These are phyloP conservation scores for Lepilemur ruficaudatus DNA, from an alignment of 2,797 vertebrate genomes.

Conservation along the genomic window DNA sequence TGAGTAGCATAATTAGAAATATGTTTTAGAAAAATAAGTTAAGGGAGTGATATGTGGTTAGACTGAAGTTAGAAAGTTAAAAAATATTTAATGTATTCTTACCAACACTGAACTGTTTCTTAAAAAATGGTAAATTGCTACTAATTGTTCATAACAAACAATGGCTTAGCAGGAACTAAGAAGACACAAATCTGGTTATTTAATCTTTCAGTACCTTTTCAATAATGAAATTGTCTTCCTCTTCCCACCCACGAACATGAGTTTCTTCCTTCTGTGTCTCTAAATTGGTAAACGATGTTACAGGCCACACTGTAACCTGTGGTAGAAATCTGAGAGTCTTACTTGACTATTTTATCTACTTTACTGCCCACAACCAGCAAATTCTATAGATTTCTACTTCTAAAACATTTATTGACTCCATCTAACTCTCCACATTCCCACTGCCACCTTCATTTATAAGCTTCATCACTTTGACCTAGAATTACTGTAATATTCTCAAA, in stretches of 20 bases:
- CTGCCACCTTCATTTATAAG: not conserved
- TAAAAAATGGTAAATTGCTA: not conserved
- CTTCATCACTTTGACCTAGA: not conserved
- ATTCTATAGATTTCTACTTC: not conserved
- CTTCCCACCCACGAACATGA: not conserved
- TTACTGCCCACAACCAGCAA: not conserved
- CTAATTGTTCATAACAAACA: not conserved
- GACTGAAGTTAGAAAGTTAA: not conserved
- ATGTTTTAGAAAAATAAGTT: not conserved
- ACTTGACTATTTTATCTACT: not conserved
- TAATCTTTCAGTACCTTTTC: not conserved
- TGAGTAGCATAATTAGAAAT: not conserved
- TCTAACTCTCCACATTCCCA: not conserved
- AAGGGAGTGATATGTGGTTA: not conserved
- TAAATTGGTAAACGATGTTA: not conserved
- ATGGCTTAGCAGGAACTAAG: not conserved
- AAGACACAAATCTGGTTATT: not conserved
- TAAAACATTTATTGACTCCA: not conserved
- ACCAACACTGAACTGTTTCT: not conserved
- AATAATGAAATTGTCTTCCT: not conserved
- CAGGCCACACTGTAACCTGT: not conserved
- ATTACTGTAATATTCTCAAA: not conserved
- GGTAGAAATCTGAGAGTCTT: not conserved
- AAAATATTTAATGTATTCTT: not conserved
- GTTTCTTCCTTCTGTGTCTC: not conserved